phyloP scores from a whole-genome alignment of 2,113 vertebrate genomes.

The Saguinus imperator region DNA sequence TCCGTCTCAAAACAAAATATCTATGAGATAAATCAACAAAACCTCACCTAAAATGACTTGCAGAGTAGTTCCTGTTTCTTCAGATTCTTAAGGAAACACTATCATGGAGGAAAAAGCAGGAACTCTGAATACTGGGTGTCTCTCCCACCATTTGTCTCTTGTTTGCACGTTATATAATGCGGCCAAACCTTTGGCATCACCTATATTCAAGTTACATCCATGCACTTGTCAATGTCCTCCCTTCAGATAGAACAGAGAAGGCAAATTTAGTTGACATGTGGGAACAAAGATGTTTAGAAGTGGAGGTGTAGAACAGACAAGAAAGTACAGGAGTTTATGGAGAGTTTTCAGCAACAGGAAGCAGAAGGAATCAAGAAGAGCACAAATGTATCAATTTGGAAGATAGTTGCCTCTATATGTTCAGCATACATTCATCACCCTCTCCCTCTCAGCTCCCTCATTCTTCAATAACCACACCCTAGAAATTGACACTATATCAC shows the following conservation, averaged over 20 bases:
- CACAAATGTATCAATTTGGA: too few species aligned
- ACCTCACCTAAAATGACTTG: not conserved
- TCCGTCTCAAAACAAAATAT: not conserved
- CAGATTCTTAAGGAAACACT: not conserved
- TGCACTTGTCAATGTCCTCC: not conserved
- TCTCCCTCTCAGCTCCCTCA: not conserved
- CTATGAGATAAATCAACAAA: not conserved
- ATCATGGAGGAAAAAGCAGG: not conserved
- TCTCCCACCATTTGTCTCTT: not conserved
- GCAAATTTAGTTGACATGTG: not conserved
- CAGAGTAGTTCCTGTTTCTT: not conserved
- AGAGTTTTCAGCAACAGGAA: not conserved
- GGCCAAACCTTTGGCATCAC: fast-evolving
- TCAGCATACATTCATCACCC: fast-evolving
- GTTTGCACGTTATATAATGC: fast-evolving
- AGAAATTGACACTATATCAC: not conserved
- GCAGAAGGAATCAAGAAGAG: not conserved
- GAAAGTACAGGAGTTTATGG: fast-evolving
- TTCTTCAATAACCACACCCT: not conserved
- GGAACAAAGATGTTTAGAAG: not conserved
- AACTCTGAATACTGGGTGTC: too few species aligned
- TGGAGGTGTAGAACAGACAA: too few species aligned
- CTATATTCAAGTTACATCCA: not conserved
- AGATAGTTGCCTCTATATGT: fast-evolving
- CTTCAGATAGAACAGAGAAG: not conserved